These are phyloP conservation scores for Amphiura filiformis DNA, from an alignment of 35 echinoderm and acorn worm genomes.

Conservation along the genomic window DNA sequence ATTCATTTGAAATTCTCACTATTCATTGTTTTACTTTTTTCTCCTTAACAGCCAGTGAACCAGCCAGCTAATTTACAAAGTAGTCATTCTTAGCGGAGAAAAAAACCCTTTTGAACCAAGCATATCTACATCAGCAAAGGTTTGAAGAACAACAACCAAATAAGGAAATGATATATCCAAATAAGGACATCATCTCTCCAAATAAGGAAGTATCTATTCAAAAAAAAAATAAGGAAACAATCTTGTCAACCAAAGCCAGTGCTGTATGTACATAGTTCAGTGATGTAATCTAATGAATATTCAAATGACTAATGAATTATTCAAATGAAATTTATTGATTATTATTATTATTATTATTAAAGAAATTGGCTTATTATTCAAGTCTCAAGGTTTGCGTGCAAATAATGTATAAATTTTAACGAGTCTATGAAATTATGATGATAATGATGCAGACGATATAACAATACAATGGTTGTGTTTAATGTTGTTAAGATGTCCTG, in stretches of 20 bases:
- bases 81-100: neutral
- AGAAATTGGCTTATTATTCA: too few species aligned
- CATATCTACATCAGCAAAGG: constrained; percentile 1
- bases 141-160: neutral
- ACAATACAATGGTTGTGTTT: too few species aligned
- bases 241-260: neutral
- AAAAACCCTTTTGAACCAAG: neutral
- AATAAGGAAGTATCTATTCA: neutral
- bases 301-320: neutral
- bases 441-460: too few species aligned
- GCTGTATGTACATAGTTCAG: constrained; percentile 3
- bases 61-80: constrained; percentile 37
- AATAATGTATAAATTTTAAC: neutral
- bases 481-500: too few species aligned
- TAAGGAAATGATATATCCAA: neutral
- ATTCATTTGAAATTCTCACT: too few species aligned
- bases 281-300: neutral
- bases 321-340: neutral
- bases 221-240: too few species aligned
- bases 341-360: too few species aligned
- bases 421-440: too few species aligned
- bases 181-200: neutral
- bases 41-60: constrained; percentile 31
- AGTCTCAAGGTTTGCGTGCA: neutral
- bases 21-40: too few species aligned